Base-by-base conservation (phyloP, 1,140 invertebrate species). In the Drosophila nigrodunni region DNA sequence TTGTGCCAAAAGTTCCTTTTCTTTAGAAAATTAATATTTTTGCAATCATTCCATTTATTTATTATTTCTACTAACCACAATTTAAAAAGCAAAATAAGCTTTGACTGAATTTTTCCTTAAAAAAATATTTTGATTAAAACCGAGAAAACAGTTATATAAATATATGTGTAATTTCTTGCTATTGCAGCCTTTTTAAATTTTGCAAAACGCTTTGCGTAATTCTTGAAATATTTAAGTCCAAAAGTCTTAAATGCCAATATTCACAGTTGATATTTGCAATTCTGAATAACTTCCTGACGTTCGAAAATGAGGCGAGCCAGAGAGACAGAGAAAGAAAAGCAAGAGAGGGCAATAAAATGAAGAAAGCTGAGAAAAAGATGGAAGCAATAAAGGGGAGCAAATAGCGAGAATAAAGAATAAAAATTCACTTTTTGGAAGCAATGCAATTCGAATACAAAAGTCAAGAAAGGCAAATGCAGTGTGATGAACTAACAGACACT, bases 221-320 rank as follows among this genome's bases (percentile, higher is more conserved):
- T 30, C 25, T 30, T 30, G 0, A 30, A 30, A 30, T 30, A 30
- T 30, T 30, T 30, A 5, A 30, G 25, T 54, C 35, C 30, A 54
- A 35, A 34, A 7, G 3, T 54, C 35, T 13, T 11, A 9, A 54
- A 54, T 54, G 8, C n/a, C 50, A 34, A 35, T 37, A 54, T 37
- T 34, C 50, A 37, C 50, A 54, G 13, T 54, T 54, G 50, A 35
- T 54, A 54, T 54, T n/a, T 34, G n/a, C 13, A 54, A 37, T 54
- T 15, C n/a, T 8, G 2, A 37, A 34, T 13, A 35, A 9, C 13
- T 35, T 35, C 10, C 11, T 35, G n/a, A 1, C 21, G 25, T 30
- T 7, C 30, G 8, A 4, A 10, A 11, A 49, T 11, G 39, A 11
- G 9, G 9, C 2, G 3, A n/a, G 39, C 2, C 9, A 11, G 11